Conservation (phyloP, 1,140 invertebrate genomes). For the Bombus balteatus region DNA sequence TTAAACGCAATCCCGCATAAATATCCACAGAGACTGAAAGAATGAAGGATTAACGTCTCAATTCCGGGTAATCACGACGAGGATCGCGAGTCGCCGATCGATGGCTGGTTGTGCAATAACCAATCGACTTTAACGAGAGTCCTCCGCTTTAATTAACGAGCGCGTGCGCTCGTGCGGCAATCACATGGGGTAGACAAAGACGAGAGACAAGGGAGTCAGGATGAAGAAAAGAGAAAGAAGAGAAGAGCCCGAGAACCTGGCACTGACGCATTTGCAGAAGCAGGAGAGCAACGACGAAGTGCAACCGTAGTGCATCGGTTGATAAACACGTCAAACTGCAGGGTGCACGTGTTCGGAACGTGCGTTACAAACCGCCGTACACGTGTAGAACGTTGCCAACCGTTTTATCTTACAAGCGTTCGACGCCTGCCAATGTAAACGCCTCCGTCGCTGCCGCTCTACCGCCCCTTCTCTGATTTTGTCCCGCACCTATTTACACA, state of each 20-base stretch:
- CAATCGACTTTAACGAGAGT: constrained; percentile 67
- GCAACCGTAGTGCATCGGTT: constrained; percentile 44
- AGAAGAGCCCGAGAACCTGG: neutral
- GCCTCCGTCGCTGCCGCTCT: constrained; percentile 47
- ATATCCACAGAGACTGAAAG: constrained; percentile 11
- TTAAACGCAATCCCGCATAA: constrained; percentile 19
- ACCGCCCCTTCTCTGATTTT: constrained; percentile 24
- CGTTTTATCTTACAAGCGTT: constrained; percentile 71
- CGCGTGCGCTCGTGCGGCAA: constrained; percentile 45
- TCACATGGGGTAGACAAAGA: constrained; percentile 19
- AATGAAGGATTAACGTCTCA: constrained; percentile 60
- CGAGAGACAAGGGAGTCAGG: neutral
- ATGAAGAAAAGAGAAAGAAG: neutral
- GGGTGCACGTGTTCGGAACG: constrained; percentile 59
- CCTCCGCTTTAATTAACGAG: constrained; percentile 68
- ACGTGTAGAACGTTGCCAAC: constrained; percentile 61
- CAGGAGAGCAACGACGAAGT: constrained; percentile 40
- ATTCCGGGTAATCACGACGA: constrained; percentile 50
- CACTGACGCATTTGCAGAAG: constrained; percentile 20
- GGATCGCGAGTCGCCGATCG: constrained; percentile 57
- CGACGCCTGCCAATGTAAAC: constrained; percentile 67
- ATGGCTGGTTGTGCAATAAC: constrained; percentile 58
- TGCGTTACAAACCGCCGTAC: constrained; percentile 62
- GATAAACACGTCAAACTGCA: constrained; percentile 69
- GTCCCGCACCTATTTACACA: constrained; percentile 1